A percentile compares a stretch with the other conserved stretches of the same genome.
Evolutionary conservation across 2,797 vertebrate genomes (phyloP).

Genomic region (Takifugu rubripes): DNA sequence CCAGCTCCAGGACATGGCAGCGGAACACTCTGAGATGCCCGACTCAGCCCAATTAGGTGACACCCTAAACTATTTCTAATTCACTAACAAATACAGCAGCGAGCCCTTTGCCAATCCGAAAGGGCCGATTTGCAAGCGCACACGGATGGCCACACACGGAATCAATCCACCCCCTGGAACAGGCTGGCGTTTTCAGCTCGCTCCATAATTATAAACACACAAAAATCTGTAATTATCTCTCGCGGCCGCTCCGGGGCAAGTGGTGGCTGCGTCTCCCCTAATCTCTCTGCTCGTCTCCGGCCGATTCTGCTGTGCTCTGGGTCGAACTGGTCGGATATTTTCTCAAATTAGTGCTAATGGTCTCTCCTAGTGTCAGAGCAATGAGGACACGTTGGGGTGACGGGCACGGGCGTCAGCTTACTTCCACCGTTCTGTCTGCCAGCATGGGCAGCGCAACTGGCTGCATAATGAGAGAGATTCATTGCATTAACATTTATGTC

Average conservation of each 20-base stretch:
- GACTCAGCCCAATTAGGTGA: constrained; percentile 65
- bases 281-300: constrained; percentile 48
- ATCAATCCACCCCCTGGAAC: constrained; percentile 67
- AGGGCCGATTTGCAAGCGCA: constrained; percentile 57
- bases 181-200: constrained; percentile 59
- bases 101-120: constrained; percentile 58
- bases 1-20: constrained; percentile 42
- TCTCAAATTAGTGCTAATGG: constrained; percentile 71
- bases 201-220: constrained; percentile 71
- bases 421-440: constrained; percentile 54
- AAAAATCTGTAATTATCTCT: constrained; percentile 74
- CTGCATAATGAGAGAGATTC: constrained; percentile 63
- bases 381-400: constrained; percentile 62
- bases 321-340: constrained; percentile 73
- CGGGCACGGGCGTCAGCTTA: constrained; percentile 45
- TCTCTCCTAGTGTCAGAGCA: constrained; percentile 67
- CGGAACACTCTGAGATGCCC: constrained; percentile 32
- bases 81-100: constrained; percentile 67
- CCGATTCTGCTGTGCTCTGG: constrained; percentile 58
- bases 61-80: constrained; percentile 67
- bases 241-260: constrained; percentile 52
- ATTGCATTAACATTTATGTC: constrained; percentile 71
- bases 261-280: constrained; percentile 60
- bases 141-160: constrained; percentile 71
- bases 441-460: constrained; percentile 39